Conservation (phyloP, 2,113 vertebrate genomes). For the Vulpes ferrilata region DNA sequence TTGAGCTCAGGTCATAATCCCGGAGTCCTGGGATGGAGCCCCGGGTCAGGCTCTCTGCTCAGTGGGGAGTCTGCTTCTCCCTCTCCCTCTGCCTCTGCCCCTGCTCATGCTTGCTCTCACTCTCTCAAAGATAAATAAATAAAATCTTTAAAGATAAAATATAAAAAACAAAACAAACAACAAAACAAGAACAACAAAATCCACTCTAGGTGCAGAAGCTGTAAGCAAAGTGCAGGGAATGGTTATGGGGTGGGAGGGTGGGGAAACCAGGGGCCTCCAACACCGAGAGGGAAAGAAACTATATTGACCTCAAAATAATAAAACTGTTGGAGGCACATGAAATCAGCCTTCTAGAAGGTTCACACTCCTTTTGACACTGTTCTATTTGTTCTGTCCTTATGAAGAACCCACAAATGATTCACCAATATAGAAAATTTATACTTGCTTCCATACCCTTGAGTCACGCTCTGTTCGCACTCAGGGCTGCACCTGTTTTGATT, state of each 20-base stretch:
- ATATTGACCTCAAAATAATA: background rate
- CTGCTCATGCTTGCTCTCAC: too few species aligned
- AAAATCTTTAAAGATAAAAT: too few species aligned
- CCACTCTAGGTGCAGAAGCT: background rate
- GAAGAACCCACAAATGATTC: background rate
- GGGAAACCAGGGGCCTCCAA: background rate
- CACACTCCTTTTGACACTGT: background rate
- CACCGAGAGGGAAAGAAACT: too few species aligned
- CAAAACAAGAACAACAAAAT: too few species aligned
- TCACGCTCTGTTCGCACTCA: background rate
- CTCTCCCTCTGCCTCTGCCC: too few species aligned
- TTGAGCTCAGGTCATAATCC: too few species aligned
- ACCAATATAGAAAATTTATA: background rate
- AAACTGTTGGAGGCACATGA: background rate
- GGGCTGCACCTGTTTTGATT: background rate
- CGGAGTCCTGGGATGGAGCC: too few species aligned
- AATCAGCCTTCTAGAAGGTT: background rate
- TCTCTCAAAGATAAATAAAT: too few species aligned
- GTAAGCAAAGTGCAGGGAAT: background rate
- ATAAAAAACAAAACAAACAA: too few species aligned
- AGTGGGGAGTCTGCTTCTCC: too few species aligned
- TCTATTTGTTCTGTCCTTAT: background rate
- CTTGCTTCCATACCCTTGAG: background rate
- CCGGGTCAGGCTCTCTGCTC: too few species aligned
- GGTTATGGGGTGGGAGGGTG: too few species aligned